Base-by-base conservation (phyloP, 2,797 vertebrate genomes). In the Spinibarbus caldwelli region DNA sequence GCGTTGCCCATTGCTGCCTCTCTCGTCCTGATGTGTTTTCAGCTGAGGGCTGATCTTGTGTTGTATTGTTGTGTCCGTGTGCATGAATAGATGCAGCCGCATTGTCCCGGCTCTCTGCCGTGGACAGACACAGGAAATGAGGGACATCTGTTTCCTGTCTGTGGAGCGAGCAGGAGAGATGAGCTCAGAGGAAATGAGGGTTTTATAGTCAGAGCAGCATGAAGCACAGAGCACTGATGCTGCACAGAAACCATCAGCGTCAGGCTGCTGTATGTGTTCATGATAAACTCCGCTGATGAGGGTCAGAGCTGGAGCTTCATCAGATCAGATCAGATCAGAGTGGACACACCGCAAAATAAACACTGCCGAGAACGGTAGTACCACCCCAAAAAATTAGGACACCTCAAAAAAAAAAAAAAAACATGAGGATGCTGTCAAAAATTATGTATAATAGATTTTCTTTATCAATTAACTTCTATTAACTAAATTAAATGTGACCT, bases 141-240 rank as follows among this genome's bases (percentile, higher is more conserved):
- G 76, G 71, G 34, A 76, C 87, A 88, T 87, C 85, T 89, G 89
- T 90, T 91, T 91, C 88, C 90, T 90, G 78, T 84, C 72, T 54
- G 29, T 29, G 84, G 81, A 73, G 41, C 8, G 71, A 80, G 36
- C 49, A 34, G 66, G 11, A 19, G 62, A 73, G 75, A 82, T 76
- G 41, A 57, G 31, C 41, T 68, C 26, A 10, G 82, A 54, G 71
- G 54, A 47, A 68, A 45, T 78, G 73, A 82, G 19, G 62, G 15
- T 6, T 49, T 52, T 23, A 82, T 57, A 59, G 80, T 2, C n/a
- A 43, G 34, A 45, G 59, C 11, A 23, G 8, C 21, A n/a, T 8
- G 26, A 49, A 49, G 41, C n/a, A 71, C 23, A n/a, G n/a, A n/a
- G n/a, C n/a, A n/a, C n/a, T n/a, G n/a, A n/a, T n/a, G n/a, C n/a